Evolutionary conservation across 2,888 invertebrate species (phyloP), one percentile per base, ranked within the genome.

Genomic region (Octodonta nipae): DNA sequence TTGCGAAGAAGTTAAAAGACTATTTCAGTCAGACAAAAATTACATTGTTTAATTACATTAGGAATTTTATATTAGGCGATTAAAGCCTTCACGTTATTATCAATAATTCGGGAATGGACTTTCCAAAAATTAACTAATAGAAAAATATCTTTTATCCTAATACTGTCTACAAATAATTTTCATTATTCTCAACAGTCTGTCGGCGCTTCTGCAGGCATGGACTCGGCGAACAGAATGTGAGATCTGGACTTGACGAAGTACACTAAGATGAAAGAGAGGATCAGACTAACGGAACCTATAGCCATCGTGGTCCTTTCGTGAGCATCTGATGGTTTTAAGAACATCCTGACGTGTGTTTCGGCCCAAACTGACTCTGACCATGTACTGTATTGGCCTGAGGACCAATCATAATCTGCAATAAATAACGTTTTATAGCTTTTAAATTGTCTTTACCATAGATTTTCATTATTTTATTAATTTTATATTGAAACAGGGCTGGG

Each of bases 321-420:
- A 13, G 60, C 57, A 12, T 71, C 67, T 7, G 79, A 68, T 28
- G 87, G 79, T 47, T 74, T 67, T 35, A 89, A 65, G 60, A 87
- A 88, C 65, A 89, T 73, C 40, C 82, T 71, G 37, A 83, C 75
- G 46, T 69, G 73, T 46, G 85, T 68, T 33, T 70, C 65, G 34
- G 69, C 65, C 87, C 89, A 91, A 25, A 82, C 74, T 0, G 87
- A 87, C 66, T 89, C 89, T 12, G 86, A 78, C 89, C 89, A 89
- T 7, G 86, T 77, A 3, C 88, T 86, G 59, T 78, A 91, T 46
- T 67, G 44, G 8, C 78, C 78, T 0, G 84, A 83, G 12, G 68
- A 63, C 73, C 81, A 76, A 52, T 85, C 72, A 53, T 86, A 86
- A 50, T 71, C 83, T 84, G 45, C 13, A 56, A 57, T n/a, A n/a